A percentile compares a stretch with the other conserved stretches of the same genome.
Evolutionary conservation across 2,113 vertebrate species (phyloP).

Genomic region (Bungarus multicinctus): DNA sequence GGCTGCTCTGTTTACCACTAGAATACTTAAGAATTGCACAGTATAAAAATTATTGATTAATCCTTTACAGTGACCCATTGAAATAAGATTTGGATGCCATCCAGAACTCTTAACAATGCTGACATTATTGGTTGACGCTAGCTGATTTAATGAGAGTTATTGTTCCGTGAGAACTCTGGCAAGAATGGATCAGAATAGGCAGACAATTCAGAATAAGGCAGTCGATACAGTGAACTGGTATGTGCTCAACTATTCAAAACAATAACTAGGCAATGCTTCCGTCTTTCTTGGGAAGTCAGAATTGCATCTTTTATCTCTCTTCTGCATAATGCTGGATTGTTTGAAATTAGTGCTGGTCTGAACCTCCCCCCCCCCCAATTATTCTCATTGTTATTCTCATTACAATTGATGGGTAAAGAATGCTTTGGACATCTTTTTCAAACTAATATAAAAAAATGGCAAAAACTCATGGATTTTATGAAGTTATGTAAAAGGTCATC

Average conservation of each 20-base stretch:
- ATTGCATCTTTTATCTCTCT: neutral
- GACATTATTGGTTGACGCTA: constrained; percentile 56
- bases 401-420: neutral
- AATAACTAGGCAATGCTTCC: constrained; percentile 1
- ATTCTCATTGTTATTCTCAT: neutral
- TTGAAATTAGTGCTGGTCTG: neutral
- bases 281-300: neutral
- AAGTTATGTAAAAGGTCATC: neutral
- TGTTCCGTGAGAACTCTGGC: constrained; percentile 14
- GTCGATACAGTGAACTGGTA: neutral
- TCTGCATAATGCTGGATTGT: neutral
- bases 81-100: constrained; percentile 74
- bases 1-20: constrained; percentile 56
- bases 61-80: constrained; percentile 83
- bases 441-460: neutral
- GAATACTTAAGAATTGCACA: constrained; percentile 78
- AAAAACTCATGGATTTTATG: neutral
- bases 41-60: constrained; percentile 89
- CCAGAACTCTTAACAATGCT: constrained; percentile 69
- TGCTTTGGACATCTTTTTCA: neutral
- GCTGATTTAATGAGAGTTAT: constrained; percentile 70
- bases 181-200: constrained; percentile 6
- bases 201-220: neutral
- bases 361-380: accelerated
- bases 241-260: neutral